Percentiles rank a stretch among this genome's conserved stretches.
phyloP scores from a whole-genome alignment of 2,113 vertebrate genomes.

The Ciconia boyciana region DNA sequence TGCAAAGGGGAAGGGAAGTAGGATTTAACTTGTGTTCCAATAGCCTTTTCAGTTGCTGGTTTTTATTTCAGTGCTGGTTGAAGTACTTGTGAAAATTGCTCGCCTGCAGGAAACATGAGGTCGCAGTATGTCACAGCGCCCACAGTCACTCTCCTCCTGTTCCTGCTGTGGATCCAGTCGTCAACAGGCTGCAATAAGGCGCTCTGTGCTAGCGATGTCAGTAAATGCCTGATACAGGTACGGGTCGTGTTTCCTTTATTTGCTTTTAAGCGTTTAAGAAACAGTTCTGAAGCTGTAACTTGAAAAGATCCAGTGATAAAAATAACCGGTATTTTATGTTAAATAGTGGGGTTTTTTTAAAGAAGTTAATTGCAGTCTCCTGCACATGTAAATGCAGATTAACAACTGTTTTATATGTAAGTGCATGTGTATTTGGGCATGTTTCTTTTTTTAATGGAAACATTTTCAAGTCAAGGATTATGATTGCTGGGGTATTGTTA shows the following conservation, averaged over 20 bases:
- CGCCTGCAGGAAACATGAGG: slow-evolving; percentile 78
- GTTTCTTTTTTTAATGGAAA: neutral
- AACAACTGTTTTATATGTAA: neutral
- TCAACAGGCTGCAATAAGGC: slow-evolving; percentile 92
- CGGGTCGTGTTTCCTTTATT: neutral
- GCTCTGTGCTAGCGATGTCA: slow-evolving; percentile 96
- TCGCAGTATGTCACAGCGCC: slow-evolving; percentile 64
- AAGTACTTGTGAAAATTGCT: neutral
- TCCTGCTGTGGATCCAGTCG: slow-evolving; percentile 76
- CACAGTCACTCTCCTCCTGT: slow-evolving; percentile 66
- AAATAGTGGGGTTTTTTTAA: neutral
- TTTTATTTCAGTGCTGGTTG: slow-evolving; percentile 42
- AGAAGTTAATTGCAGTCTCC: neutral
- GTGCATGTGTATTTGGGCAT: no score
- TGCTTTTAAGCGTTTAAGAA: neutral
- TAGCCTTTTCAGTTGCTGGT: neutral
- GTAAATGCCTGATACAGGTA: slow-evolving; percentile 98
- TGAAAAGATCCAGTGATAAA: neutral
- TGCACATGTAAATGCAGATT: neutral
- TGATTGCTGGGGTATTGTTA: neutral
- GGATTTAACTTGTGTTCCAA: neutral
- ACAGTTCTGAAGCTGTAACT: neutral
- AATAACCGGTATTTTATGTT: neutral
- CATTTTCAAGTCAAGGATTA: neutral
- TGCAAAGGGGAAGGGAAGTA: neutral